Conservation (phyloP, 2,113 vertebrate species). For the Elephas maximus region DNA sequence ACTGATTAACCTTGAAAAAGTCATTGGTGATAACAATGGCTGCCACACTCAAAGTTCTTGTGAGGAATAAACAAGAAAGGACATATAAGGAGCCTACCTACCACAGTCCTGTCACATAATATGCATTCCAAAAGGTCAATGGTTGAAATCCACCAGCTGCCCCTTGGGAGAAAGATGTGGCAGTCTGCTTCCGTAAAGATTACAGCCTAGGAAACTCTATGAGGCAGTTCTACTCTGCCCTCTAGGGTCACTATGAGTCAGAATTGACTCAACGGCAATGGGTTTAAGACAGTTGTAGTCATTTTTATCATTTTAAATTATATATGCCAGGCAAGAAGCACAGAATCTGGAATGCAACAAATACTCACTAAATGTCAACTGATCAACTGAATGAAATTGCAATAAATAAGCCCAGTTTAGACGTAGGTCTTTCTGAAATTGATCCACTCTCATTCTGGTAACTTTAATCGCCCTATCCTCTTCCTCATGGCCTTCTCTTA, state of each 20-base stretch:
- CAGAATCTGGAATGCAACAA: neutral
- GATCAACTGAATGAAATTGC: neutral
- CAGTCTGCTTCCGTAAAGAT: no score
- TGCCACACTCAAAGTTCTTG: neutral
- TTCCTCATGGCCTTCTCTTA: neutral
- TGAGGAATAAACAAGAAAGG: neutral
- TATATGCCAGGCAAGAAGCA: neutral
- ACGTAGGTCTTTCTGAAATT: neutral
- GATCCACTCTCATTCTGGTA: neutral
- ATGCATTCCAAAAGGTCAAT: neutral
- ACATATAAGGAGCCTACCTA: neutral
- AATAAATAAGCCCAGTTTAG: neutral
- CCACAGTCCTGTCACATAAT: neutral
- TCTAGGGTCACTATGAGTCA: no score
- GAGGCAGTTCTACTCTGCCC: no score
- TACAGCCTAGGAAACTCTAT: no score
- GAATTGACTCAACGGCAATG: no score
- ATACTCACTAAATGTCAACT: neutral
- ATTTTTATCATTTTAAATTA: constrained; percentile 22
- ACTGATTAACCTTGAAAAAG: neutral
- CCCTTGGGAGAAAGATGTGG: no score
- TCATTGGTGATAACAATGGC: neutral
- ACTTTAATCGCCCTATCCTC: neutral
- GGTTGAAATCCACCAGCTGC: no score
- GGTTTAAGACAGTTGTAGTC: neutral